phyloP scores from a whole-genome alignment of 2,113 vertebrate species.

The Sturnus vulgaris region DNA sequence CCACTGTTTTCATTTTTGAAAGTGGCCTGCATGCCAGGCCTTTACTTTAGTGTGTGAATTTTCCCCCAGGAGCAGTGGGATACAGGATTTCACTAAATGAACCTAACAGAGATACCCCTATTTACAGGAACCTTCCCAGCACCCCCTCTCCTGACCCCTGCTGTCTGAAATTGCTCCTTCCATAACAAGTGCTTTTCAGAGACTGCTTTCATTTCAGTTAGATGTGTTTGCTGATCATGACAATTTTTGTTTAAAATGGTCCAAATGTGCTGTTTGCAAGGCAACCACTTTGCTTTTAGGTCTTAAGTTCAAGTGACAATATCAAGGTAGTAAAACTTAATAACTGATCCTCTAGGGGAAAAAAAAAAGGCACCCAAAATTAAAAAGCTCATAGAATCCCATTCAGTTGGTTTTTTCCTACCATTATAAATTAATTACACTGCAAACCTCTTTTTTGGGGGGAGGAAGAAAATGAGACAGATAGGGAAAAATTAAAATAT shows the following conservation, averaged over 20 bases:
- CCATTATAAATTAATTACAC: neutral
- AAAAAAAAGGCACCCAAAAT: neutral
- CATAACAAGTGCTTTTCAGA: neutral
- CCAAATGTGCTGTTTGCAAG: neutral
- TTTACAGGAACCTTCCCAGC: neutral
- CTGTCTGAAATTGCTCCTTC: neutral
- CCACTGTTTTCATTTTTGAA: neutral
- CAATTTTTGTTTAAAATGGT: slow-evolving; percentile 3
- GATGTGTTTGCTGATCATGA: neutral
- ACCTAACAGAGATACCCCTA: neutral
- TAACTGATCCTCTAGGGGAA: neutral
- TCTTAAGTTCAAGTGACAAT: neutral
- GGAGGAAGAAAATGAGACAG: neutral
- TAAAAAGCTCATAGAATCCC: neutral
- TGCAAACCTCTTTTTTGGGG: neutral
- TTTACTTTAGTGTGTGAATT: neutral
- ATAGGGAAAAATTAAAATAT: neutral
- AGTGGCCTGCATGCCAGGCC: neutral
- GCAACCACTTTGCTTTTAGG: neutral
- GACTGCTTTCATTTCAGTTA: neutral
- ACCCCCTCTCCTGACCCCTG: neutral
- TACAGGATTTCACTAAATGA: neutral
- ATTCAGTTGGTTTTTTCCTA: neutral
- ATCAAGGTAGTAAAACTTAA: neutral
- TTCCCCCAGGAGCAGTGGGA: neutral